Base-by-base conservation (phyloP, 1,140 invertebrate genomes). In the Lucilia sericata region DNA sequence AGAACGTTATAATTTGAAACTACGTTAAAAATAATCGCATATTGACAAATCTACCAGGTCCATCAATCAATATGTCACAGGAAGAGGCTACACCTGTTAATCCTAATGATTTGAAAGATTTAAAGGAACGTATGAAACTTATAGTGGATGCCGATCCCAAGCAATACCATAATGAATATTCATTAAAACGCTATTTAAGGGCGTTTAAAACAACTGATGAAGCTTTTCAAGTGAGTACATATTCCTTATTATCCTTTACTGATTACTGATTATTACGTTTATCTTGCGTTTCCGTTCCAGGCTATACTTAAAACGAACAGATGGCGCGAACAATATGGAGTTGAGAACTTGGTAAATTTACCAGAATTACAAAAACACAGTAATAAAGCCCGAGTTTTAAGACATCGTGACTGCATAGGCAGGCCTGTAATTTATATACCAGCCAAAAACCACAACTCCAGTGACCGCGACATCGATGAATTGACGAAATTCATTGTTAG, bases 271-370 rank as follows among this genome's bases (percentile, higher is more conserved):
- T 60, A 19, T 42, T 49, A 0, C 30, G 12, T 42, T 42, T 42
- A 49, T 17, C 5, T 78, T 47, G 10, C n/a, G 47, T 80, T 80
- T 47, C 19, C 25, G 25, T 82, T 65, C 0, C 7, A 95, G 94
- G 94, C 94, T 82, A 93, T 96, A 86, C 88, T 96, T 70, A 96
- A 96, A 92, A 95, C 94, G 76, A 96, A 96, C 89, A 95, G 95
- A 91, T 96, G 95, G 95, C 92, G 94, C 85, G 92, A 92, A 74
- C 94, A 95, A 85, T 96, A 95, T 92, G 94, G 94, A 84, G 94
- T 95, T 12, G 90, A 91, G 30, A 87, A 91, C 3, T 88, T 95
- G 65, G 89, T 91, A 84, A 92, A 94, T 21, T 86, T 88, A 0
- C 74, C 34, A 5, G 92, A 94, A 86, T 93, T 94, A 85, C 93